A percentile compares a stretch with the other conserved stretches of the same genome.
These are phyloP conservation scores for Scaeva pyrastri DNA, from an alignment of 2,888 invertebrate genomes.

Conservation along the genomic window DNA sequence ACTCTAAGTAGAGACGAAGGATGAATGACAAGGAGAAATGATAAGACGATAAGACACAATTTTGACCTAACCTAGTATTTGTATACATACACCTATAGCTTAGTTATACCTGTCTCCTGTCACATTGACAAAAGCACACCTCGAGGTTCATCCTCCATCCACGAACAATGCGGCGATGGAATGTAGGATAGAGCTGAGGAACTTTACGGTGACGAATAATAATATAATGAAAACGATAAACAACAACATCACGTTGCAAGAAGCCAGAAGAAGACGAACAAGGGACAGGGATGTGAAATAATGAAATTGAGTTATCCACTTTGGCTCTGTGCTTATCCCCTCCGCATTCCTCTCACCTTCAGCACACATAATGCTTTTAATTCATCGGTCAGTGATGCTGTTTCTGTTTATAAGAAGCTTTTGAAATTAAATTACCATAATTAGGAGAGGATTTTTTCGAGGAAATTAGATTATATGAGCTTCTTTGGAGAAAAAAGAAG, in stretches of 20 bases:
- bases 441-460: background rate
- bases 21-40: background rate
- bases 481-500: too few species aligned
- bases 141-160: background rate
- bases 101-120: background rate
- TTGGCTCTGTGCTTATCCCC: background rate
- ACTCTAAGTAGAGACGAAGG: background rate
- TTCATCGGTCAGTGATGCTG: slow-evolving; percentile 27
- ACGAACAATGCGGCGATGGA: background rate
- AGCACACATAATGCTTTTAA: slow-evolving; percentile 24
- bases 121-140: slow-evolving; percentile 19
- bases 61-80: slow-evolving; percentile 23
- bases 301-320: slow-evolving; percentile 25
- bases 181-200: background rate
- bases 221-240: slow-evolving; percentile 35
- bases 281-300: slow-evolving; percentile 59
- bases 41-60: slow-evolving; percentile 32
- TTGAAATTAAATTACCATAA: slow-evolving; percentile 17
- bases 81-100: too few species aligned
- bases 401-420: background rate
- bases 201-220: background rate
- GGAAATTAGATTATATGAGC: slow-evolving; percentile 12
- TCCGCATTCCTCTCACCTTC: background rate
- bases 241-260: slow-evolving; percentile 19
- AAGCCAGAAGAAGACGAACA: slow-evolving; percentile 5